Percentiles rank a stretch among this genome's conserved stretches.
Evolutionary conservation across 2,113 vertebrate genomes (phyloP).

Genomic region (Rissa tridactyla): DNA sequence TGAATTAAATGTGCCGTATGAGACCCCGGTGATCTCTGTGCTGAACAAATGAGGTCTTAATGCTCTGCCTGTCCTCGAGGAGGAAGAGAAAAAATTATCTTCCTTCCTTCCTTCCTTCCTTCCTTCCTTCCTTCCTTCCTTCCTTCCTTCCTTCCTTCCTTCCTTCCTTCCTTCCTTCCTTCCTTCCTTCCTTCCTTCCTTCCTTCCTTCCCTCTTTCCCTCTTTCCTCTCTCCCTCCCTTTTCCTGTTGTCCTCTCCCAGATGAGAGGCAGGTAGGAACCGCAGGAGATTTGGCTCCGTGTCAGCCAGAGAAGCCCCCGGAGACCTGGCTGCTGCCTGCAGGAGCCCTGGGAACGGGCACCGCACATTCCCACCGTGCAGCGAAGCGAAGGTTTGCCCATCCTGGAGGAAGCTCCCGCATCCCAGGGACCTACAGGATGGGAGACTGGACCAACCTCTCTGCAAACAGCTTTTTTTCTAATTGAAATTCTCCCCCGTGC

Average conservation of each 20-base stretch:
- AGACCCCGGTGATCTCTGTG: background rate
- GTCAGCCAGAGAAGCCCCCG: background rate
- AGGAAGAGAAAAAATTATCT: background rate
- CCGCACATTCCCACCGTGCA: accelerated
- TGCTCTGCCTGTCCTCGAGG: background rate
- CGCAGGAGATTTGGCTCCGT: background rate
- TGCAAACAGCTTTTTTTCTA: background rate
- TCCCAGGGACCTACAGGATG: background rate
- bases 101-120: background rate
- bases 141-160: too few species aligned
- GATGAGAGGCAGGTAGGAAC: background rate
- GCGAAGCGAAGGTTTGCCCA: background rate
- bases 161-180: background rate
- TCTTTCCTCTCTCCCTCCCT: too few species aligned
- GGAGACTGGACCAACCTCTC: background rate
- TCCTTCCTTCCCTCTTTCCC: background rate
- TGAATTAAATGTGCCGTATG: background rate
- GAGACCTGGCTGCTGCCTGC: background rate
- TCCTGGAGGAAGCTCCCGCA: background rate
- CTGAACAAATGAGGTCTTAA: background rate
- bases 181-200: background rate
- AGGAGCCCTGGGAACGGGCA: accelerated
- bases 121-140: background rate
- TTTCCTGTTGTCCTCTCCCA: background rate
- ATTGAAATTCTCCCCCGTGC: background rate